Evolutionary conservation across 2,888 invertebrate genomes (phyloP).

Genomic region (Heliconius erato): DNA sequence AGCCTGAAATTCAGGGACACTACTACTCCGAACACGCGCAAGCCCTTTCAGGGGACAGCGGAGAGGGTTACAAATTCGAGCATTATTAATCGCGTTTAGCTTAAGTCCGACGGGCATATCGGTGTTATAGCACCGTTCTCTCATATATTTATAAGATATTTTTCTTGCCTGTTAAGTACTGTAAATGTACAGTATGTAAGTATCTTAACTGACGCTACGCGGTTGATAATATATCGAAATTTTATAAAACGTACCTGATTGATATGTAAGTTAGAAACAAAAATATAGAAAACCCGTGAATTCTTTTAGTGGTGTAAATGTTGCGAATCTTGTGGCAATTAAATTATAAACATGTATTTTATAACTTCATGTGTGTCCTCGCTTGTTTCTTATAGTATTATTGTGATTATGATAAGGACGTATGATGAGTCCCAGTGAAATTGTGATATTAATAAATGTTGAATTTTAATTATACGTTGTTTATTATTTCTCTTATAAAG

Average conservation of each 20-base stretch:
- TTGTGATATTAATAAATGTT: constrained; percentile 85
- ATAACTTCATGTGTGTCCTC: constrained; percentile 50
- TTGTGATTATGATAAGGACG: constrained; percentile 63
- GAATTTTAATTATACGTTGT: constrained; percentile 61
- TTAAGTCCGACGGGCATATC: constrained; percentile 60
- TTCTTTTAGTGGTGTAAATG: constrained; percentile 61
- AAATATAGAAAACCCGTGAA: constrained; percentile 63
- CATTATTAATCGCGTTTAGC: constrained; percentile 71
- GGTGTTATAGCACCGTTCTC: constrained; percentile 59
- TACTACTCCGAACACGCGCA: constrained; percentile 70
- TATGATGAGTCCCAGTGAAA: constrained; percentile 76
- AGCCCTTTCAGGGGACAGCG: constrained; percentile 67
- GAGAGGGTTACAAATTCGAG: constrained; percentile 76
- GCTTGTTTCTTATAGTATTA: constrained; percentile 56
- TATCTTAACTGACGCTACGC: constrained; percentile 61
- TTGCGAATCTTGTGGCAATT: constrained; percentile 55
- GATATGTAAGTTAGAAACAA: constrained; percentile 60
- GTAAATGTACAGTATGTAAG: constrained; percentile 60
- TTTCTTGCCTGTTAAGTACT: constrained; percentile 71
- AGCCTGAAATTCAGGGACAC: constrained; percentile 70
- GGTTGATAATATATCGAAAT: constrained; percentile 59
- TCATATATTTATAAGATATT: constrained; percentile 65
- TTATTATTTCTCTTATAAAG: constrained; percentile 44
- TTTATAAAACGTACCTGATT: constrained; percentile 76
- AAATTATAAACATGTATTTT: constrained; percentile 55